Conservation (phyloP, 2,797 vertebrate species). For the Danio aesculapii region DNA sequence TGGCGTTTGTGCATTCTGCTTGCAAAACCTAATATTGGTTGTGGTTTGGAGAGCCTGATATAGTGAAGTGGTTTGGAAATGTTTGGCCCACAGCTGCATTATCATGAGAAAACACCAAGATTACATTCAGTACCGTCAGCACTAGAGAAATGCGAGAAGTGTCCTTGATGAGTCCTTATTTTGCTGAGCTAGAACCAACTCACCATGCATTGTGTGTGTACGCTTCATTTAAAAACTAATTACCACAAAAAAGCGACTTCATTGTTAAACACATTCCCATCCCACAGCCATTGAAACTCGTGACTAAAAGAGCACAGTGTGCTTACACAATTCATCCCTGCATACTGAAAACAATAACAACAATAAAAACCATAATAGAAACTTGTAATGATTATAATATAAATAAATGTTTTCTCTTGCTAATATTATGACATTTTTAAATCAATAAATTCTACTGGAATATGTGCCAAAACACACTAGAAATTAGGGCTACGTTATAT, state of each 20-base stretch:
- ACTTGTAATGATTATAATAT: too few relatives aligned
- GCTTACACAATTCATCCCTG: constrained; percentile 3
- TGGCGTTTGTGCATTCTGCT: constrained; percentile 15
- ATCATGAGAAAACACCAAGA: constrained; percentile 27
- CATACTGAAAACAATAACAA: too few relatives aligned
- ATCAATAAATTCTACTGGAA: too few relatives aligned
- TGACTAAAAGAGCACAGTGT: not conserved
- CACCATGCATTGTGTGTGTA: constrained; percentile 19
- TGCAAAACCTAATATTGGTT: constrained; percentile 25
- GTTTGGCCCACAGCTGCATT: constrained; percentile 22
- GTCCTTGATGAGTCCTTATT: constrained; percentile 36
- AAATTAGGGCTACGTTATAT: too few relatives aligned
- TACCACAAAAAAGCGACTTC: not conserved
- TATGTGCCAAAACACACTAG: too few relatives aligned
- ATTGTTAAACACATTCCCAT: constrained; percentile 28
- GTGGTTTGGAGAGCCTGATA: not conserved
- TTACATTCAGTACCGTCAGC: constrained; percentile 29
- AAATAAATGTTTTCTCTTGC: too few relatives aligned
- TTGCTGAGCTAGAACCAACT: constrained; percentile 30
- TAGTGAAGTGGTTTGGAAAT: constrained; percentile 1
- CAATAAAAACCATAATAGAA: too few relatives aligned
- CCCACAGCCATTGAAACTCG: not conserved
- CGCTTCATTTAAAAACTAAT: constrained; percentile 41
- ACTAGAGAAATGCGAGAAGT: not conserved
- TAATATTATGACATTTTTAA: too few relatives aligned